A percentile compares a stretch with the other conserved stretches of the same genome.
Evolutionary conservation across 2,888 invertebrate species (phyloP).

Genomic region (Spialia ferax): DNA sequence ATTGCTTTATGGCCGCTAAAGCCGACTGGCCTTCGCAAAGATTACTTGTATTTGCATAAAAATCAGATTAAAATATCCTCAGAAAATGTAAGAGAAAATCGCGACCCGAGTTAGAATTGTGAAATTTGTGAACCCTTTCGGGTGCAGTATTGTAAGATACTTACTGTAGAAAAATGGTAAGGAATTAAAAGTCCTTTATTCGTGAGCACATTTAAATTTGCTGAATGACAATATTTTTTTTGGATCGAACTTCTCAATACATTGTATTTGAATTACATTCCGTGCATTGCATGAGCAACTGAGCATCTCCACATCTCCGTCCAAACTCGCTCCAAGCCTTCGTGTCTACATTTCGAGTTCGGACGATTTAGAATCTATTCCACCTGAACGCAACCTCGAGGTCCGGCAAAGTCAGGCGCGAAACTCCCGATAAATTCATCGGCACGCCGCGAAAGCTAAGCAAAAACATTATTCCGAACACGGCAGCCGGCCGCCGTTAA

Average conservation of each 20-base stretch:
- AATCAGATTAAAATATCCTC: constrained; percentile 30
- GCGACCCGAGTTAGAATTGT: constrained; percentile 1
- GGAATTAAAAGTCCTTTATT: neutral
- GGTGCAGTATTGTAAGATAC: neutral
- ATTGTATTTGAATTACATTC: neutral
- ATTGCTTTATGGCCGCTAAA: constrained; percentile 53
- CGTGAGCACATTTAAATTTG: neutral
- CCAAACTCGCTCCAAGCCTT: constrained; percentile 24
- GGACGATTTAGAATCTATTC: constrained; percentile 34
- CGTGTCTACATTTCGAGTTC: constrained; percentile 27
- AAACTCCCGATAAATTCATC: constrained; percentile 64
- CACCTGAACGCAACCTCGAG: constrained; percentile 34
- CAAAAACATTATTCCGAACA: constrained; percentile 64
- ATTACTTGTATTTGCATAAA: constrained; percentile 36
- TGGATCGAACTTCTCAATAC: neutral
- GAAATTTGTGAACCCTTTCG: neutral
- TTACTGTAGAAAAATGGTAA: neutral
- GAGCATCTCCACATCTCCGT: constrained; percentile 16
- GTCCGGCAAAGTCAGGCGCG: constrained; percentile 42
- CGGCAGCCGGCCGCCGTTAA: constrained; percentile 60
- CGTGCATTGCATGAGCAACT: constrained; percentile 3
- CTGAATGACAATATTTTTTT: neutral
- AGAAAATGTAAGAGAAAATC: constrained; percentile 7
- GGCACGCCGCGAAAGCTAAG: constrained; percentile 56
- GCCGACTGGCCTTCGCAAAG: constrained; percentile 44